phyloP scores from a whole-genome alignment of 2,113 vertebrate genomes.

The Melospiza melodia region DNA sequence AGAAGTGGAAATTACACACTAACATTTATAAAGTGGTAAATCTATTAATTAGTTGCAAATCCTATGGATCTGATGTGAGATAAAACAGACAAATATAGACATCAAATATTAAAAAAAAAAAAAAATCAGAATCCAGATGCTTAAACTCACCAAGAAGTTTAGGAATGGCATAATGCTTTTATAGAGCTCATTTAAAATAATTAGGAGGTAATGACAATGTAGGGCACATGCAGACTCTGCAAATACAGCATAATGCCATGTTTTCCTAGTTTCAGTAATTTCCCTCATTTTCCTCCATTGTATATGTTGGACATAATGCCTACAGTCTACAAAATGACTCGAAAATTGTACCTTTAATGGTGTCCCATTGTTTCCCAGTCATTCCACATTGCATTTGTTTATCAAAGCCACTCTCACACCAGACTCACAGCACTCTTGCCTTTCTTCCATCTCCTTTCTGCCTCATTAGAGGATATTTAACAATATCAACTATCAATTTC shows the following conservation, averaged over 20 bases:
- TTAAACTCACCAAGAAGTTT: conserved; percentile 11
- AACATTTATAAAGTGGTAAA: not conserved
- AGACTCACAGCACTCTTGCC: not conserved
- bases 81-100: conserved; percentile 43
- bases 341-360: conserved; percentile 56
- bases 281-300: conserved; percentile 49
- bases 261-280: conserved; percentile 50
- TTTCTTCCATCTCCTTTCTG: conserved; percentile 4
- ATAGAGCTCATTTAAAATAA: conserved; percentile 64
- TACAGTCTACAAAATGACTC: not conserved
- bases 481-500: conserved; percentile 47
- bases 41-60: conserved; percentile 23
- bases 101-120: not conserved
- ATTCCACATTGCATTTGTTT: conserved; percentile 37
- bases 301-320: conserved; percentile 8
- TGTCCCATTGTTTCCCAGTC: conserved; percentile 32
- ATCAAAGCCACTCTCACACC: not conserved
- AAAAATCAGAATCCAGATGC: not conserved
- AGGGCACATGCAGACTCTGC: conserved; percentile 41
- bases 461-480: conserved; percentile 57
- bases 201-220: conserved; percentile 60
- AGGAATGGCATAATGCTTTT: conserved; percentile 65
- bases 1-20: not conserved
- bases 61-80: not conserved
- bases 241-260: conserved; percentile 64